These are phyloP conservation scores for Saturnia japonica DNA, from an alignment of 2,888 invertebrate genomes.

Conservation along the genomic window DNA sequence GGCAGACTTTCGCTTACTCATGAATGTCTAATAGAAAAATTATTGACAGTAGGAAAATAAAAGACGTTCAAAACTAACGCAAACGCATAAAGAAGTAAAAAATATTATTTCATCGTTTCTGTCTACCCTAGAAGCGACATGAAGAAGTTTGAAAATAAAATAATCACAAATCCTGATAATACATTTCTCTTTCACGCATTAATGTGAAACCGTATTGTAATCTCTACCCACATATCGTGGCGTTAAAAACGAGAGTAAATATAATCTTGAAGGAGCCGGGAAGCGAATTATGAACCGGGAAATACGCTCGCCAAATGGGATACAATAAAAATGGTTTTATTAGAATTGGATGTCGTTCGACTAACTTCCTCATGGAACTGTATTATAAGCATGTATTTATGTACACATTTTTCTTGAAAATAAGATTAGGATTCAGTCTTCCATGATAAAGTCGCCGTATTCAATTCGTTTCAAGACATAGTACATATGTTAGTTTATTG, in stretches of 20 bases:
- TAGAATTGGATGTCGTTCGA: conserved; percentile 6
- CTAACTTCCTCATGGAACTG: neutral
- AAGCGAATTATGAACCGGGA: conserved; percentile 10
- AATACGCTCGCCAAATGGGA: conserved; percentile 9
- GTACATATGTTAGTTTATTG: neutral
- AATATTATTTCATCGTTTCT: neutral
- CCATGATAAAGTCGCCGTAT: neutral
- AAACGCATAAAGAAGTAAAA: neutral
- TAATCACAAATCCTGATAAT: neutral
- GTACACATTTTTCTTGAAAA: neutral
- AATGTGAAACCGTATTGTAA: neutral
- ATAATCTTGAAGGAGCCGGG: conserved; percentile 3
- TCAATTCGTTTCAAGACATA: neutral
- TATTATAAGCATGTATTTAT: neutral
- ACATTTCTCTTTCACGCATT: neutral
- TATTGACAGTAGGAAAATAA: neutral
- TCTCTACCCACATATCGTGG: neutral
- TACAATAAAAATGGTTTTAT: conserved; percentile 11
- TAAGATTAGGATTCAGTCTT: neutral
- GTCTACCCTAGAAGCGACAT: neutral
- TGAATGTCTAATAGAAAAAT: too few relatives aligned
- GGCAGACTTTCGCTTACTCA: neutral
- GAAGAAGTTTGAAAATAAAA: too few relatives aligned
- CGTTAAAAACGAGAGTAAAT: neutral
- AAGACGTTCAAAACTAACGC: neutral